Evolutionary conservation across 2,113 vertebrate species (phyloP), one percentile per base, ranked within the genome.

Genomic region (Ciconia boyciana): DNA sequence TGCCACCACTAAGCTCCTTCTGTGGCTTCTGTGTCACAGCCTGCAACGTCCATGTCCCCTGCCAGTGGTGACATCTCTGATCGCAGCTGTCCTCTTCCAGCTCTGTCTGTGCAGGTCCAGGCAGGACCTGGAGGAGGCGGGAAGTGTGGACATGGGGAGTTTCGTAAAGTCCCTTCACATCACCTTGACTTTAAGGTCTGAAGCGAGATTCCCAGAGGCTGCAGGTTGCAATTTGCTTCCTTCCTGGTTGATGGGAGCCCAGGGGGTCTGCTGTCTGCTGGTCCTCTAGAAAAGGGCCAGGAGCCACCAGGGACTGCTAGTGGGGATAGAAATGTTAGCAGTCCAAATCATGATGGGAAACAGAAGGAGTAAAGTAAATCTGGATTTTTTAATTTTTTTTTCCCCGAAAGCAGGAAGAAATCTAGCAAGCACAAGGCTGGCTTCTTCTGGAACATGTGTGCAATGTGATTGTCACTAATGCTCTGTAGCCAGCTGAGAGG

Each of bases 291-390:
- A 95, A 54, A 94, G 80, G 76, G 83, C 68, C 85, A 55, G 64
- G 44, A 89, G 61, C 69, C 7, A 6, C 83, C 1, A 2, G 8
- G 52, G 83, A 89, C 66, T 72, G 66, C 86, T 93, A 43, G 44
- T 44, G 64, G 83, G 80, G 52, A 92, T 89, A 87, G 80, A 92
- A 90, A 89, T 87, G 65, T 84, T 95, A 93, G 80, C 86, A 84
- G 55, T 96, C 89, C 94, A 93, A 95, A 92, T 90, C 69, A 9
- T 95, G 94, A 92, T 95, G 93, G 95, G 91, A 96, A 97, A 95
- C 86, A 94, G 94, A 93, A 95, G 94, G 69, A 95, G 61, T 36
- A 68, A 78, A 92, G 66, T 89, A 74, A 78, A 62, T 68, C 48
- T 44, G 48, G 29, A 18, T 55, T 10, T 19, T 15, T 46, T 29